Conservation (phyloP, 2,113 vertebrate species). For the Salvelinus fontinalis region DNA sequence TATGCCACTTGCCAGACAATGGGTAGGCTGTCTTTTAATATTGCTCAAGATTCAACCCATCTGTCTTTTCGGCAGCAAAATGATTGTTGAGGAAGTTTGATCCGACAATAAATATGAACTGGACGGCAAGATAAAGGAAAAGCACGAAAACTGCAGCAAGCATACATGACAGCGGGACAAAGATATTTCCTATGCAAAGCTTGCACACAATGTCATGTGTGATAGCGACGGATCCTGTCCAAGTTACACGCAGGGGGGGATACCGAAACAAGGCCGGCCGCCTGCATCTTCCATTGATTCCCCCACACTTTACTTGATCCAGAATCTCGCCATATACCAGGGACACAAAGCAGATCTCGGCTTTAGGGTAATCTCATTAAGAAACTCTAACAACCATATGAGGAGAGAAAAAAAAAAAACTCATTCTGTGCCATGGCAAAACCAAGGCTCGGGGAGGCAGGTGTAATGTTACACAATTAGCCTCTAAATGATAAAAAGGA, state of each 20-base stretch:
- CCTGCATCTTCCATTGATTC: constrained; percentile 70
- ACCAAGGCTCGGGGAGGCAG: constrained; percentile 74
- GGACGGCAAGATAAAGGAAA: constrained; percentile 72
- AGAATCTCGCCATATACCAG: constrained; percentile 72
- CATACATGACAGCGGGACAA: constrained; percentile 74
- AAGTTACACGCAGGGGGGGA: constrained; percentile 74
- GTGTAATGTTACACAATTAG: constrained; percentile 84
- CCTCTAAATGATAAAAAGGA: constrained; percentile 82
- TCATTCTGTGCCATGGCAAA: constrained; percentile 65
- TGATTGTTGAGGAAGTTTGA: constrained; percentile 63
- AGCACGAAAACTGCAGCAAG: constrained; percentile 61
- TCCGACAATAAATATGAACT: constrained; percentile 69
- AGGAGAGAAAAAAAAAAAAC: constrained; percentile 37
- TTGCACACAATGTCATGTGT: constrained; percentile 76
- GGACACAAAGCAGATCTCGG: constrained; percentile 76
- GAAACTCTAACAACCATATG: constrained; percentile 76
- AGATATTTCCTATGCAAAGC: constrained; percentile 83
- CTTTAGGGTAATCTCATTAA: constrained; percentile 81
- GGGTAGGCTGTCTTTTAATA: constrained; percentile 51
- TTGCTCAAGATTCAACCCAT: too few relatives aligned
- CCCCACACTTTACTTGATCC: constrained; percentile 73
- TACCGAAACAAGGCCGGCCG: constrained; percentile 66
- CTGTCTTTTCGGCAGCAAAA: constrained; percentile 58
- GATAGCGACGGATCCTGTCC: constrained; percentile 74
- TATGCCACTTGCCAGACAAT: constrained; percentile 52